Percentiles rank a stretch among this genome's conserved stretches.
These are phyloP conservation scores for Drusus annulatus DNA, from an alignment of 1,140 invertebrate genomes.

Conservation along the genomic window DNA sequence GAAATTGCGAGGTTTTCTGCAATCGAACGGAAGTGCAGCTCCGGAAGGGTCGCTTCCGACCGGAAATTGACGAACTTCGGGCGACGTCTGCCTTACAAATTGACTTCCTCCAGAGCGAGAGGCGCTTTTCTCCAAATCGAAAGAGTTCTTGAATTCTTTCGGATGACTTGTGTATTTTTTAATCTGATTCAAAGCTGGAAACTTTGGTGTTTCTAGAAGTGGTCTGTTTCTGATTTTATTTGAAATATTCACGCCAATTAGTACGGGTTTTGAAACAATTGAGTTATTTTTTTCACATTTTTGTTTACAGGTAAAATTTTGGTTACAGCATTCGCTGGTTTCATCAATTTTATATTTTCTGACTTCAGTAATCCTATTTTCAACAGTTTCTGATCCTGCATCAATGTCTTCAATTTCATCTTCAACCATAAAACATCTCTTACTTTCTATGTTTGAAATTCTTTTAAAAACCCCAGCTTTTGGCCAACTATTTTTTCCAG, in stretches of 20 bases:
- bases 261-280: constrained; percentile 4
- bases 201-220: constrained; percentile 1
- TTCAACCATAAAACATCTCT: not conserved
- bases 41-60: constrained; percentile 10
- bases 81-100: constrained; percentile 6
- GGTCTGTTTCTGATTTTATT: not conserved
- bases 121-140: not conserved
- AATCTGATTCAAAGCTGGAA: not conserved
- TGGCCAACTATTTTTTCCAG: not conserved
- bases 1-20: not conserved
- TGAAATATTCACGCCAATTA: not conserved
- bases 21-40: not conserved
- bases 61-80: constrained; percentile 17
- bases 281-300: not conserved
- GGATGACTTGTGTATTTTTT: constrained; percentile 2
- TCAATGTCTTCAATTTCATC: not conserved
- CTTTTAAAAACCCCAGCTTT: not conserved
- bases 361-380: not conserved
- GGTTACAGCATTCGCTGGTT: not conserved
- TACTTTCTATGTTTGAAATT: not conserved
- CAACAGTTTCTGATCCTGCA: not conserved
- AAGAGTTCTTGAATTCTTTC: not conserved
- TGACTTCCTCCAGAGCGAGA: not conserved
- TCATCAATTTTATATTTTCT: not conserved
- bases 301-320: not conserved